Conservation (phyloP, 2,113 vertebrate genomes). For the Ceuthmochares aereus region DNA sequence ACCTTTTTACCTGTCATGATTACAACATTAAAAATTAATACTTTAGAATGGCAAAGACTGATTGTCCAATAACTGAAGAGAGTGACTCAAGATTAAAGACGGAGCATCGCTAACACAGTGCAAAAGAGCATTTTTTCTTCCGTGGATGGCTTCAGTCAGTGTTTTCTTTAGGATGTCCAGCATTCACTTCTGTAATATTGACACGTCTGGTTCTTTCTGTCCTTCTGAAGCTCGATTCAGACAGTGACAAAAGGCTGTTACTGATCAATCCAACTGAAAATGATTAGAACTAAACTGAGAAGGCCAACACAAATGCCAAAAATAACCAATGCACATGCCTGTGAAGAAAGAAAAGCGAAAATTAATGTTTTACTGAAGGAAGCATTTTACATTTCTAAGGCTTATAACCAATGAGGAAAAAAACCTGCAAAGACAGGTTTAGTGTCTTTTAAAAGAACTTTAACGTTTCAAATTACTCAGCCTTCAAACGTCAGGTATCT, state of each 20-base stretch:
- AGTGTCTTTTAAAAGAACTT: neutral
- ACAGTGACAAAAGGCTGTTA: neutral
- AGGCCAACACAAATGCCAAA: constrained; percentile 87
- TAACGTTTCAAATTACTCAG: neutral
- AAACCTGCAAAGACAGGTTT: neutral
- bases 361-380: neutral
- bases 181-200: neutral
- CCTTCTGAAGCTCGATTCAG: neutral
- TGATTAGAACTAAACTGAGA: constrained; percentile 85
- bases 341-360: constrained; percentile 57
- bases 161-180: neutral
- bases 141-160: neutral
- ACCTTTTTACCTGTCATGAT: neutral
- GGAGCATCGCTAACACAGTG: neutral
- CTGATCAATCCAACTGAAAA: constrained; percentile 81
- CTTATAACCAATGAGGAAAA: neutral
- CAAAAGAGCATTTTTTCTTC: neutral
- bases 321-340: constrained; percentile 86
- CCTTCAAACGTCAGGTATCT: neutral
- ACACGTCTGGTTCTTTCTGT: neutral
- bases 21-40: neutral
- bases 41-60: neutral
- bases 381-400: neutral
- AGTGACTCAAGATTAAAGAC: neutral
- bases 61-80: neutral